Percentiles rank a stretch among this genome's conserved stretches.
phyloP scores from a whole-genome alignment of 2,797 vertebrate species.

The Clarias laeviceps region DNA sequence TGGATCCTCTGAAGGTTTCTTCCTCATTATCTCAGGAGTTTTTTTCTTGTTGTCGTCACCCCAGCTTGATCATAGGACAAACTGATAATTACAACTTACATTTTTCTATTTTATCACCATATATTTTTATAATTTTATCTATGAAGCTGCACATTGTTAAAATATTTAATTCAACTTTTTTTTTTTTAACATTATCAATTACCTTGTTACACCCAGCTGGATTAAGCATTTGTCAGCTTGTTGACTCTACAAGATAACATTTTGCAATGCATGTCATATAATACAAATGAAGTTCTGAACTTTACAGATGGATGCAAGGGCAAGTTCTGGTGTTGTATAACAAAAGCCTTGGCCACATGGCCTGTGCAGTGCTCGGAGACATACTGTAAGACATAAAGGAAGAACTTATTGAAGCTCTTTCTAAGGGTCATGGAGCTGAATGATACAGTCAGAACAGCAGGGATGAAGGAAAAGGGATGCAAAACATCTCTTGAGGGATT shows the following conservation, averaged over 20 bases:
- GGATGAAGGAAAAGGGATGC: not conserved
- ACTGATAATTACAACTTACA: too few species aligned
- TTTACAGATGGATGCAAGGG: not conserved
- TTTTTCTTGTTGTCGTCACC: too few species aligned
- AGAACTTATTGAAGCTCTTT: not conserved
- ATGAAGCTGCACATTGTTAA: too few species aligned
- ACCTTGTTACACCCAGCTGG: not conserved
- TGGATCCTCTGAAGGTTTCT: too few species aligned
- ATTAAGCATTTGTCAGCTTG: not conserved
- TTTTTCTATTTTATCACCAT: too few species aligned
- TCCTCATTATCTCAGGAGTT: too few species aligned
- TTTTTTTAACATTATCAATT: not conserved
- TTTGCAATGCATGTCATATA: not conserved
- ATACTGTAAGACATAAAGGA: not conserved
- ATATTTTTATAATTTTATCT: too few species aligned
- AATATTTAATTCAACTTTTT: too few species aligned
- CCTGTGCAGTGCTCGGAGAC: not conserved
- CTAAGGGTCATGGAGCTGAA: not conserved
- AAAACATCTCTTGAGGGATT: not conserved
- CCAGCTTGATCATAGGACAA: too few species aligned
- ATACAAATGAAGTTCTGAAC: too few species aligned
- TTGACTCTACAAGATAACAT: not conserved
- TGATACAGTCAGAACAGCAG: not conserved
- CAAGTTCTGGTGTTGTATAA: not conserved
- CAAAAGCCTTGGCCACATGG: not conserved